Percentiles rank a stretch among this genome's conserved stretches.
Evolutionary conservation across 2,113 vertebrate species (phyloP).

Genomic region (Misgurnus anguillicaudatus): DNA sequence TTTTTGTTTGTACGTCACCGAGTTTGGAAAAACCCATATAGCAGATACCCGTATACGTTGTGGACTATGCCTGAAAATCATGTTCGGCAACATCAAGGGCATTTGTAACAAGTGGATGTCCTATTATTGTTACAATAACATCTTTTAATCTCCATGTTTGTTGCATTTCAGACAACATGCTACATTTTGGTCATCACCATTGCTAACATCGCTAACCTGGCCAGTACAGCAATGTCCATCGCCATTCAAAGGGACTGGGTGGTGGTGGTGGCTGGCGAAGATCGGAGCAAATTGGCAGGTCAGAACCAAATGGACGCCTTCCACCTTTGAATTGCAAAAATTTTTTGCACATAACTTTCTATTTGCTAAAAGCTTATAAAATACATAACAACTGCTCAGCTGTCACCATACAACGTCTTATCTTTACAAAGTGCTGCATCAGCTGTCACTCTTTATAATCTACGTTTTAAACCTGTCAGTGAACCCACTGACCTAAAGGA

Average conservation of each 20-base stretch:
- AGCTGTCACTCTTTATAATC: conserved; percentile 5
- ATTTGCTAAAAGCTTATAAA: conserved; percentile 47
- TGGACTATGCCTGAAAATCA: neutral
- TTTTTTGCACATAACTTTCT: neutral
- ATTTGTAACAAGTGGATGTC: neutral
- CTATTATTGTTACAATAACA: neutral
- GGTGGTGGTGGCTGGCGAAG: conserved; percentile 93
- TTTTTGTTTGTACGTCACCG: neutral
- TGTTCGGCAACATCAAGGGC: neutral
- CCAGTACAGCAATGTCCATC: conserved; percentile 93
- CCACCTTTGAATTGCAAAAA: neutral
- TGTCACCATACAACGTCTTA: neutral
- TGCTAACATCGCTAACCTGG: conserved; percentile 95
- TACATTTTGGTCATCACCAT: conserved; percentile 96
- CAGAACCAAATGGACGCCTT: conserved; percentile 44
- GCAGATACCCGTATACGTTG: conserved; percentile 11
- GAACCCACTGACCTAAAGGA: conserved; percentile 7
- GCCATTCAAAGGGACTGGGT: conserved; percentile 99
- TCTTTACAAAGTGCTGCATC: conserved; percentile 10
- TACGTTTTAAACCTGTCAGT: neutral
- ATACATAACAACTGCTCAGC: conserved; percentile 43
- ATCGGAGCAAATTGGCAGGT: conserved; percentile 95
- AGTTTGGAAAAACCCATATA: neutral
- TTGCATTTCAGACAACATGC: conserved; percentile 83
- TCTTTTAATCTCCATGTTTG: conserved; percentile 1